Evolutionary conservation across 2,888 invertebrate genomes (phyloP), one percentile per base, ranked within the genome.

Genomic region (Agapostemon virescens): DNA sequence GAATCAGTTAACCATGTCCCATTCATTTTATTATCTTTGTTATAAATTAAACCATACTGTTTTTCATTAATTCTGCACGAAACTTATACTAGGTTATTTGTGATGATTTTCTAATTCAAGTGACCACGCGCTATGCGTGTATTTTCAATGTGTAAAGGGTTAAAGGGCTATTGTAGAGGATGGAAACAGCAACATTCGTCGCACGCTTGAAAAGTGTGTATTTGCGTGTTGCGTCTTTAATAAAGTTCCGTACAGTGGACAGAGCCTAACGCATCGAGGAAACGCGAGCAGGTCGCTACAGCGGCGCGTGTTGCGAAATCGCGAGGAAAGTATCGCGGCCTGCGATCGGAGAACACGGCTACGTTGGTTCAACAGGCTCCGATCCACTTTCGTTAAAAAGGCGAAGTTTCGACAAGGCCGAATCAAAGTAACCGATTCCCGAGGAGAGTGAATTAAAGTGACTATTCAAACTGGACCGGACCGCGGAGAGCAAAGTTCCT

Each of bases 281-380:
- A 9, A 1, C 1, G 61, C 20, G 71, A 30, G 42, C 63, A 7
- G 20, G 0, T 30, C 33, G 7, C 9, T 3, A 9, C 7, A 20
- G 20, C 33, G 58, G 30, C 33, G 58, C 33, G 0, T 9, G 33
- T 61, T 61, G 58, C 58, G 11, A 61, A 30, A 61, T 20, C 58
- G 49, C 49, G 58, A 61, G 58, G 58, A 61, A 61, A 61, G 55
- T 61, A 33, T 61, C 58, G 58, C 30, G 20, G 20, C 20, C 20
- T 15, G 30, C 30, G 6, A 30, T 33, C 33, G 13, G 33, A 58
- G 74, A 42, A 23, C 55, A 26, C 55, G 55, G 55, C 17, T 7
- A 6, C 55, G 15, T 26, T 2, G 55, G 55, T 55, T 55, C 55
- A 55, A 55, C 55, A 55, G 55, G 58, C 30, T 30, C 30, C 58